Conservation (phyloP, 1,140 invertebrate genomes). For the Penaeus vannamei region DNA sequence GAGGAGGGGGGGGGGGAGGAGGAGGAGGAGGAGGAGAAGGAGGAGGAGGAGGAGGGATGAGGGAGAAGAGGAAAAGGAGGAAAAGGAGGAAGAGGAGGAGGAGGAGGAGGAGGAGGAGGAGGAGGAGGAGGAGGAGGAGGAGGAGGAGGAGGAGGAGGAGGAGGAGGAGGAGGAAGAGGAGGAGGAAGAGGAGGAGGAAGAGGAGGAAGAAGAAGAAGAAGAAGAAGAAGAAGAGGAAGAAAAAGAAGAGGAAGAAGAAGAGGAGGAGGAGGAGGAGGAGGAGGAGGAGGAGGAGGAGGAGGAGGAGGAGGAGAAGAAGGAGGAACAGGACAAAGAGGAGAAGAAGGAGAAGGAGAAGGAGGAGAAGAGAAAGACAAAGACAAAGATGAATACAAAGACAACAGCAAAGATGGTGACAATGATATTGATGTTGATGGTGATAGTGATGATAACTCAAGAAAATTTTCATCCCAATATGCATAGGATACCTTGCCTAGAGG, state of each 20-base stretch:
- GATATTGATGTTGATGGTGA: too few relatives aligned
- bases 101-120: not conserved
- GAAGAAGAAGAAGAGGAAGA: not conserved
- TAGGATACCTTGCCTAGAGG: too few relatives aligned
- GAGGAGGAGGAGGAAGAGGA: not conserved
- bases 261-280: not conserved
- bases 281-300: not conserved
- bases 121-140: not conserved
- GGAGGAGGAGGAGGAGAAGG: too few relatives aligned
- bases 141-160: not conserved
- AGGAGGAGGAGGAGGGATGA: too few relatives aligned
- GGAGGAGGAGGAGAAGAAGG: not conserved
- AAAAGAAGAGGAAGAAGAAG: not conserved
- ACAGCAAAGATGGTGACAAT: too few relatives aligned
- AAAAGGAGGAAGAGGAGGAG: slow-evolving; percentile 23
- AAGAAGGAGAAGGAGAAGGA: not conserved
- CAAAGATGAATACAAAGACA: not conserved
- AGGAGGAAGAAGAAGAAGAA: not conserved
- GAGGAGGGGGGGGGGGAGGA: not conserved
- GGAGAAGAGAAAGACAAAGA: not conserved
- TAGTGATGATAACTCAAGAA: too few relatives aligned
- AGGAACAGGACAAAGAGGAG: not conserved
- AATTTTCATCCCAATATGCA: too few relatives aligned
- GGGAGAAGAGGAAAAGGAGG: not conserved
- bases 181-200: not conserved